Evolutionary conservation across 2,888 invertebrate species (phyloP).

Genomic region (Osmoderma eremita): DNA sequence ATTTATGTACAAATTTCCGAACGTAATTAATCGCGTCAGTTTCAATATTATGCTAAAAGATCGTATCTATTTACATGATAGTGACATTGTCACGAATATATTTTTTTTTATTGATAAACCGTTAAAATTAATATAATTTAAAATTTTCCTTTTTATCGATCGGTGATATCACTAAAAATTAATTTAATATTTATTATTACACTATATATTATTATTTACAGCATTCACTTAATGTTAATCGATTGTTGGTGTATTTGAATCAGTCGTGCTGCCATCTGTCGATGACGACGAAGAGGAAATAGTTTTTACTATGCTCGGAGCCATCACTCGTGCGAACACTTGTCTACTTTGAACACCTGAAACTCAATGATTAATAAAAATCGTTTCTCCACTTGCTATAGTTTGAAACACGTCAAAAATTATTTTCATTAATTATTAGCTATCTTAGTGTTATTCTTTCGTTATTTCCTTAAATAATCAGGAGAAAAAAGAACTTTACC

Average conservation of each 20-base stretch:
- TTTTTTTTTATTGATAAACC: slow-evolving; percentile 26
- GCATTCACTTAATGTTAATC: slow-evolving; percentile 34
- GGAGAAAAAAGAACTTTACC: too few relatives aligned
- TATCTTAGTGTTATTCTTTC: too few relatives aligned
- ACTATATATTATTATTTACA: slow-evolving; percentile 2
- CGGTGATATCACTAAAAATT: slow-evolving; percentile 32
- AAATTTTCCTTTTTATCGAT: slow-evolving; percentile 16
- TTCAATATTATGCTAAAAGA: slow-evolving; percentile 34
- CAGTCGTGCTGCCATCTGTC: slow-evolving; percentile 30
- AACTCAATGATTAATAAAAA: slow-evolving; percentile 26
- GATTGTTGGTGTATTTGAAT: slow-evolving; percentile 39
- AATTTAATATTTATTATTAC: slow-evolving; percentile 24
- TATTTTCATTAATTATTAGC: too few relatives aligned
- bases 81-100: slow-evolving; percentile 48
- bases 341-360: slow-evolving; percentile 54
- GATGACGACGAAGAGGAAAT: slow-evolving; percentile 35
- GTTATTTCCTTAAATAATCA: too few relatives aligned
- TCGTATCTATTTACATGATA: slow-evolving; percentile 43
- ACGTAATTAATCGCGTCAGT: slow-evolving; percentile 34
- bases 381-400: too few relatives aligned
- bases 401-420: too few relatives aligned
- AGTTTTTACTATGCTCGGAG: slow-evolving; percentile 55
- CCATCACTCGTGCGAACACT: slow-evolving; percentile 66
- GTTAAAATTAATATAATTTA: slow-evolving; percentile 35
- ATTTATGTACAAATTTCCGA: slow-evolving; percentile 45